phyloP scores from a whole-genome alignment of 2,113 vertebrate genomes.

The Haemorhous mexicanus region DNA sequence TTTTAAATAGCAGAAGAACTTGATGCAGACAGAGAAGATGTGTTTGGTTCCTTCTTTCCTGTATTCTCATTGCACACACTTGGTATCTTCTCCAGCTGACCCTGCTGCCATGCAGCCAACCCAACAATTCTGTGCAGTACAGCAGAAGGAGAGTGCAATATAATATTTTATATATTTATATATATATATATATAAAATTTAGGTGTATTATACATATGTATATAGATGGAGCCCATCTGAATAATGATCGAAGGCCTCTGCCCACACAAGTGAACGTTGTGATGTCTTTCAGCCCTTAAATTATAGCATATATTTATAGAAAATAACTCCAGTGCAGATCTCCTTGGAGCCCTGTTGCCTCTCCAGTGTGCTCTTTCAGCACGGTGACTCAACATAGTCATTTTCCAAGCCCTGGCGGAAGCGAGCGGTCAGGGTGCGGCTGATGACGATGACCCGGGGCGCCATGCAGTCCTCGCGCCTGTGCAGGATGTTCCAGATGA shows the following conservation, averaged over 20 bases:
- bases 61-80: background rate
- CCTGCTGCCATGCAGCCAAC: background rate
- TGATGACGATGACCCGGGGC: conserved; percentile 90
- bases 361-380: conserved; percentile 70
- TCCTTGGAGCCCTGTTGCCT: background rate
- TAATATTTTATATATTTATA: background rate
- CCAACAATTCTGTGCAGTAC: conserved; percentile 38
- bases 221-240: conserved; percentile 41
- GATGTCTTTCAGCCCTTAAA: conserved; percentile 23
- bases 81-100: background rate
- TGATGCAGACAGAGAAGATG: background rate
- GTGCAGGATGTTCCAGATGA: conserved; percentile 98
- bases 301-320: conserved; percentile 12
- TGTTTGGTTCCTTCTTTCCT: background rate
- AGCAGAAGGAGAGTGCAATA: conserved; percentile 26
- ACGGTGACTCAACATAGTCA: conserved; percentile 95
- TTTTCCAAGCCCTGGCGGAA: conserved; percentile 89
- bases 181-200: background rate
- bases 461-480: conserved; percentile 92
- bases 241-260: conserved; percentile 18
- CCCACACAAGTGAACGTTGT: background rate
- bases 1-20: conserved; percentile 20
- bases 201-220: conserved; percentile 57
- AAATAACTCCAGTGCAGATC: background rate
- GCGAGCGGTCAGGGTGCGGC: conserved; percentile 82